phyloP scores from a whole-genome alignment of 2,797 vertebrate genomes.

The Crocodylus rhombifer region DNA sequence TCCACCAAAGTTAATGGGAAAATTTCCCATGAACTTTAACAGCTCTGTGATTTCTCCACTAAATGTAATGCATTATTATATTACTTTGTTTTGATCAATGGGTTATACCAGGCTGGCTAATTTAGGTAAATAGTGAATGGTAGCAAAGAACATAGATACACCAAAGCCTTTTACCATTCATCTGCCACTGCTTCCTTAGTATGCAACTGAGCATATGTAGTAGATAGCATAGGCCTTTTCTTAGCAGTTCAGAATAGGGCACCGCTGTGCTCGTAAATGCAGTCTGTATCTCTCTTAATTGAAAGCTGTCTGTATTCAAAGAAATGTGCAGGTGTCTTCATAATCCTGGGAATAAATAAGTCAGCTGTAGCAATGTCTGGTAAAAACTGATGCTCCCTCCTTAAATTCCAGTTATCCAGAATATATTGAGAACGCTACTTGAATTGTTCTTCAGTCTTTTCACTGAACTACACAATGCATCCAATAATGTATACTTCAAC shows the following conservation, averaged over 20 bases:
- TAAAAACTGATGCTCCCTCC: fast-evolving
- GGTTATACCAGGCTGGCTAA: constrained; percentile 23
- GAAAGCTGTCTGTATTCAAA: constrained; percentile 48
- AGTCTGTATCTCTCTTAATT: fast-evolving
- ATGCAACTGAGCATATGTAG: neutral
- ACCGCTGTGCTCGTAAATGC: neutral
- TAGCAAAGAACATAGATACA: fast-evolving
- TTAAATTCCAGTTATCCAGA: neutral
- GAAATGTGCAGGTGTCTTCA: constrained; percentile 26
- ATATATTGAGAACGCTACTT: neutral
- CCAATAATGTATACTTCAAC: neutral
- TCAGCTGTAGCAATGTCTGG: neutral
- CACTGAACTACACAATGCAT: fast-evolving
- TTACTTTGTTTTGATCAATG: neutral
- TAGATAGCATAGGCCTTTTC: constrained; percentile 1
- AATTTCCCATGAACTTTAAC: neutral
- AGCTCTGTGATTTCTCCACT: neutral
- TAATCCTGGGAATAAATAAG: neutral
- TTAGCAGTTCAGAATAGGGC: neutral
- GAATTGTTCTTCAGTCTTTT: fast-evolving
- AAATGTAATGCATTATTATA: neutral
- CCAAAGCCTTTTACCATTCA: constrained; percentile 39
- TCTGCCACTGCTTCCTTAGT: neutral
- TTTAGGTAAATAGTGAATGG: constrained; percentile 36
- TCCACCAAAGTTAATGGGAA: neutral